Conservation (phyloP, 1,140 invertebrate species). For the Caligus rogercresseyi region DNA sequence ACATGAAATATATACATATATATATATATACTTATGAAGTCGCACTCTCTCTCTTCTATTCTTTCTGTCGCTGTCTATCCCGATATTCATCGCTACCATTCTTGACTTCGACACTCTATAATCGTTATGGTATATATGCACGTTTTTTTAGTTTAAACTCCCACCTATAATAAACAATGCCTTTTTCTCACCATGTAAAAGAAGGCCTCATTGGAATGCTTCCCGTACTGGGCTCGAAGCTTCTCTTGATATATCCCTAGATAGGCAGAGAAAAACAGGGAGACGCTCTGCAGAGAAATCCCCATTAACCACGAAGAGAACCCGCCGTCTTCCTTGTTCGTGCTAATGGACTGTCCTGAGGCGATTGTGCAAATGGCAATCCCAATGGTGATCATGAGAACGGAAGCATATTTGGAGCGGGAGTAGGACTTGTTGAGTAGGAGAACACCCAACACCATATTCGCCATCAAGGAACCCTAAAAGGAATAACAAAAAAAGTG, state of each 20-base stretch:
- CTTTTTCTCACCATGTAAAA: conserved; percentile 55
- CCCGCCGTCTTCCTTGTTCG: not conserved
- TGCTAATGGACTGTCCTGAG: conserved; percentile 38
- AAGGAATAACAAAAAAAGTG: conserved; percentile 26
- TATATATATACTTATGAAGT: too few relatives aligned
- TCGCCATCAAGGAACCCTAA: conserved; percentile 85
- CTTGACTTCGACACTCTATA: too few relatives aligned
- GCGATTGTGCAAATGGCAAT: conserved; percentile 80
- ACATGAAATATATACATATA: too few relatives aligned
- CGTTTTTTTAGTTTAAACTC: not conserved
- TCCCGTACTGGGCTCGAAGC: conserved; percentile 66
- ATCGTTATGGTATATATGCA: not conserved
- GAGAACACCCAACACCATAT: conserved; percentile 83
- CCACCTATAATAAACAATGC: too few relatives aligned
- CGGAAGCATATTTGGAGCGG: conserved; percentile 70
- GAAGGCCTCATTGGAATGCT: conserved; percentile 81
- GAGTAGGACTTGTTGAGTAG: conserved; percentile 70
- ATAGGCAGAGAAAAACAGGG: conserved; percentile 75
- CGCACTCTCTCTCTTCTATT: too few relatives aligned
- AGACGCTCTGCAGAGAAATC: conserved; percentile 63
- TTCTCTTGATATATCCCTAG: conserved; percentile 95
- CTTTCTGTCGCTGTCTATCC: too few relatives aligned
- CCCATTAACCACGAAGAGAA: conserved; percentile 34
- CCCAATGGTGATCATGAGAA: conserved; percentile 75
- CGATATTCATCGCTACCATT: too few relatives aligned